Percentiles rank a stretch among this genome's conserved stretches.
phyloP scores from a whole-genome alignment of 2,797 vertebrate species.

The Sebastolobus alascanus region DNA sequence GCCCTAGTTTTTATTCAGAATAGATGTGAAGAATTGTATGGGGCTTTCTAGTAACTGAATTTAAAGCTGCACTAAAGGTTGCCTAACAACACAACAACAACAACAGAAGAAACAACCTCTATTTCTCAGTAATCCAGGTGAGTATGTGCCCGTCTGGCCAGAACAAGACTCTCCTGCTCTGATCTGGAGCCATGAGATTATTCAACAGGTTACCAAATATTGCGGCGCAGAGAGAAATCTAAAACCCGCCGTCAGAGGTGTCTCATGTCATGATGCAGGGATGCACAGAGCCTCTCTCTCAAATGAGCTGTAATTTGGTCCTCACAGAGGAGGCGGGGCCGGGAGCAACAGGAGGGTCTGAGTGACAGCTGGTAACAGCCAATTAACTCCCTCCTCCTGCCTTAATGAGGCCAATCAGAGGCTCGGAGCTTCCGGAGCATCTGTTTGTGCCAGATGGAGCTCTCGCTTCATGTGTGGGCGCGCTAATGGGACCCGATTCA shows the following conservation, averaged over 20 bases:
- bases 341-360: conserved; percentile 30
- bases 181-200: conserved; percentile 8
- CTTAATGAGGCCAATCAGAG: conserved; percentile 53
- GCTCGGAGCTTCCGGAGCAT: conserved; percentile 18
- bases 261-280: conserved; percentile 65
- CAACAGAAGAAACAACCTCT: background rate
- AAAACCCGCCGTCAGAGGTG: conserved; percentile 67
- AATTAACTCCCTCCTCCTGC: conserved; percentile 22
- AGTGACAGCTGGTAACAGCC: conserved; percentile 37
- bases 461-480: conserved; percentile 25
- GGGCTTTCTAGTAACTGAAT: too few species aligned
- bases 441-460: conserved; percentile 63
- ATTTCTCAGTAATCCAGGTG: background rate
- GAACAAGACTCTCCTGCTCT: background rate
- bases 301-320: conserved; percentile 77
- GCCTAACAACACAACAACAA: background rate
- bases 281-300: conserved; percentile 61
- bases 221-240: conserved; percentile 57
- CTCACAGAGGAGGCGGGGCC: conserved; percentile 46
- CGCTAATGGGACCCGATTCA: conserved; percentile 9
- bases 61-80: background rate
- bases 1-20: background rate
- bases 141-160: background rate
- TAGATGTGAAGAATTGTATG: background rate
- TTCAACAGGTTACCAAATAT: conserved; percentile 51